Conservation (phyloP, 2,113 vertebrate species). For the Notothenia rossii region DNA sequence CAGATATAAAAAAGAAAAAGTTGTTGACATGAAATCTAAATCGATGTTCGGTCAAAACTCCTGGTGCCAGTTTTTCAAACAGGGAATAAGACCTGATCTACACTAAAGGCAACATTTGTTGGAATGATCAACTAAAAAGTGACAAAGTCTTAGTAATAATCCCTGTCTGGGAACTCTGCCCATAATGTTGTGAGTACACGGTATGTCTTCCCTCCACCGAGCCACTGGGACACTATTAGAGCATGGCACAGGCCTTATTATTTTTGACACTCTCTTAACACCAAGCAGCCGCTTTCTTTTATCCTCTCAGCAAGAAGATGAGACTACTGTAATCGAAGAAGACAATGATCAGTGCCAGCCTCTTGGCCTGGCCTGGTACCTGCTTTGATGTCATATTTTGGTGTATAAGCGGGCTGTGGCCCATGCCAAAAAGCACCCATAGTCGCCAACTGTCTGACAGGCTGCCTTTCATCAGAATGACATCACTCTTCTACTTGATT, state of each 20-base stretch:
- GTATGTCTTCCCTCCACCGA: constrained; percentile 35
- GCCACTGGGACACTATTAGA: constrained; percentile 46
- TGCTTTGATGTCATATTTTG: constrained; percentile 81
- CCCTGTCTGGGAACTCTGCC: constrained; percentile 20
- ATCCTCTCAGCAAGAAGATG: constrained; percentile 62
- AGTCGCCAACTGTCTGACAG: constrained; percentile 80
- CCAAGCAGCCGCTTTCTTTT: constrained; percentile 70
- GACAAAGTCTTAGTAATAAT: constrained; percentile 22
- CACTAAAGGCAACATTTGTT: not conserved
- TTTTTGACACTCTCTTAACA: constrained; percentile 73
- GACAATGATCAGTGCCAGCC: constrained; percentile 76
- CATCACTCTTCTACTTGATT: constrained; percentile 83
- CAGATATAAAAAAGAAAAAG: constrained; percentile 1
- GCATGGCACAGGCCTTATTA: constrained; percentile 59
- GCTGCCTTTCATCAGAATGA: constrained; percentile 80
- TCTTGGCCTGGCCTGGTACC: constrained; percentile 71
- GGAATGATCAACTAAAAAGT: not conserved
- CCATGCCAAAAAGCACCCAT: constrained; percentile 70
- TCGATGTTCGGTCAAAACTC: constrained; percentile 10
- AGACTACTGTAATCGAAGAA: constrained; percentile 78
- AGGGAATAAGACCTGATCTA: not conserved
- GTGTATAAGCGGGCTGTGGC: constrained; percentile 65
- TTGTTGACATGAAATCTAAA: constrained; percentile 8
- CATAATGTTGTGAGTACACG: constrained; percentile 32
- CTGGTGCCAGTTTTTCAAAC: constrained; percentile 7